Evolutionary conservation across 2,797 vertebrate species (phyloP).

Genomic region (Sandelia bainsii): DNA sequence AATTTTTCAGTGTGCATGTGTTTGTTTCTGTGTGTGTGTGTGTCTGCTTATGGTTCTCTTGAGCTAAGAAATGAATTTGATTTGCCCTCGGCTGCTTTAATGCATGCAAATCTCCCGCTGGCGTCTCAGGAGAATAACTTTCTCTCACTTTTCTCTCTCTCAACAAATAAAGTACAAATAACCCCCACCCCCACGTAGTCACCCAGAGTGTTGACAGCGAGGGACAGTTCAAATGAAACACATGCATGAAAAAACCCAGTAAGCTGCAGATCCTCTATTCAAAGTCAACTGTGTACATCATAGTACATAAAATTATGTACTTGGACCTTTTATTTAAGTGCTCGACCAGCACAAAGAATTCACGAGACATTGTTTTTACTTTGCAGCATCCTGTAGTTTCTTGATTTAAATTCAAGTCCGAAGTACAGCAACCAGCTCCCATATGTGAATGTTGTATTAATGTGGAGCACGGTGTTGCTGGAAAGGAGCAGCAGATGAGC

Average conservation of each 20-base stretch:
- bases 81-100: slow-evolving; percentile 73
- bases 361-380: slow-evolving; percentile 40
- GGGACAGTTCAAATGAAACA: slow-evolving; percentile 69
- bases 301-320: slow-evolving; percentile 31
- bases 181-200: slow-evolving; percentile 45
- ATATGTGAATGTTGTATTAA: slow-evolving; percentile 30
- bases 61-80: slow-evolving; percentile 77
- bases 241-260: slow-evolving; percentile 54
- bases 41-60: slow-evolving; percentile 40
- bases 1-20: slow-evolving; percentile 32
- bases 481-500: slow-evolving; percentile 18
- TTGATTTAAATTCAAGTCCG: slow-evolving; percentile 42
- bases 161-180: slow-evolving; percentile 69
- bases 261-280: slow-evolving; percentile 49
- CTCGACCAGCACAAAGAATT: slow-evolving; percentile 16
- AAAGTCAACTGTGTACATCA: slow-evolving; percentile 58
- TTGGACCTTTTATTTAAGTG: slow-evolving; percentile 34
- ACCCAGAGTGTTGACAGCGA: slow-evolving; percentile 64
- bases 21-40: slow-evolving; percentile 25
- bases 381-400: slow-evolving; percentile 27
- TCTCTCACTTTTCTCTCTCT: slow-evolving; percentile 44
- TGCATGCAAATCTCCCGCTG: slow-evolving; percentile 78
- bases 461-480: slow-evolving; percentile 18
- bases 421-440: slow-evolving; percentile 16
- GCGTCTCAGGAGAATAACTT: slow-evolving; percentile 76